Conservation (phyloP, 2,113 vertebrate species). For the Semnopithecus entellus region DNA sequence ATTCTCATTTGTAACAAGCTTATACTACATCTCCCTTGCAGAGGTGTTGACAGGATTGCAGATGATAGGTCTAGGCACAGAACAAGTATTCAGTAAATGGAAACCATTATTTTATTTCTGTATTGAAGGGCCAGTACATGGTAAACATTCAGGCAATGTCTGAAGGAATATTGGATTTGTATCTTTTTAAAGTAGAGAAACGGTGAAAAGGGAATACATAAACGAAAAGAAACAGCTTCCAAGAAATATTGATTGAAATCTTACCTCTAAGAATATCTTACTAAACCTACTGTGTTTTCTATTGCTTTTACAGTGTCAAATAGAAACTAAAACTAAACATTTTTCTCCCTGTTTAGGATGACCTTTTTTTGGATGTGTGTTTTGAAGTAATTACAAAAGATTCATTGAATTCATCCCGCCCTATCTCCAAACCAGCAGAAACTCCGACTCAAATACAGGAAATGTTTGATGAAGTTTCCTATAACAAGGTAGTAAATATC, state of each 20-base stretch:
- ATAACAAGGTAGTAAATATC: slow-evolving; percentile 61
- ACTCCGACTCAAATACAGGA: slow-evolving; percentile 64
- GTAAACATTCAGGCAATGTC: neutral
- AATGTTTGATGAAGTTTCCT: slow-evolving; percentile 69
- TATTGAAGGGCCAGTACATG: neutral
- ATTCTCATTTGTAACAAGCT: neutral
- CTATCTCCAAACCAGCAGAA: slow-evolving; percentile 70
- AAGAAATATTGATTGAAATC: neutral
- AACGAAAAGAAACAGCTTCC: neutral
- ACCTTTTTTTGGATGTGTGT: slow-evolving; percentile 52
- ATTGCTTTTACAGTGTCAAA: neutral
- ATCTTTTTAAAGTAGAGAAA: neutral
- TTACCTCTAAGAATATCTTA: neutral
- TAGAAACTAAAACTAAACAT: neutral
- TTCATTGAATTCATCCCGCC: slow-evolving; percentile 65
- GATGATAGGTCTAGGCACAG: neutral
- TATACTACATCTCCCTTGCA: neutral
- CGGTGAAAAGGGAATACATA: neutral
- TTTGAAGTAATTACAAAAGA: slow-evolving; percentile 73
- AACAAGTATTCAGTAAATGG: neutral
- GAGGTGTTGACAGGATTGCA: neutral
- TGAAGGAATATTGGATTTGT: neutral
- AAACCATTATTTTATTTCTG: neutral
- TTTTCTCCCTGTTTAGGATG: slow-evolving; percentile 49
- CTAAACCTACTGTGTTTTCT: neutral